Evolutionary conservation across 2,888 invertebrate species (phyloP).

Genomic region (Oxycera nigricornis): DNA sequence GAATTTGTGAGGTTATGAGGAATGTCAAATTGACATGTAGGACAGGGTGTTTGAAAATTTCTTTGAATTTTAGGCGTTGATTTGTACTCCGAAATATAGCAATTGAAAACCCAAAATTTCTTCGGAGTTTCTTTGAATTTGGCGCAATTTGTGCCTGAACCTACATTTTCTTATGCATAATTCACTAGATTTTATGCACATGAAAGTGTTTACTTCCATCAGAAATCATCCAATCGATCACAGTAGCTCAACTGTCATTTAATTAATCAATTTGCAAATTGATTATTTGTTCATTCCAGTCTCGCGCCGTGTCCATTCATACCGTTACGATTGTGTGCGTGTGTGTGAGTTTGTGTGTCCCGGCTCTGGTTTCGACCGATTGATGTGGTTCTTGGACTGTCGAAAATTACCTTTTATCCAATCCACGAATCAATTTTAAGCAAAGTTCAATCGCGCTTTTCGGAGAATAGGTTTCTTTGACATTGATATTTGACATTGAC

Average conservation of each 20-base stretch:
- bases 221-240: too few species aligned
- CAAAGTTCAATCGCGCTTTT: background rate
- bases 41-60: too few species aligned
- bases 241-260: background rate
- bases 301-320: conserved; percentile 21
- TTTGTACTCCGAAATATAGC: too few species aligned
- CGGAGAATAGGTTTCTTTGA: conserved; percentile 32
- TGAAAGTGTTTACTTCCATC: too few species aligned
- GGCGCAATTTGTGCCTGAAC: too few species aligned
- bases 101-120: too few species aligned
- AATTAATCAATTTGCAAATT: background rate
- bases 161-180: too few species aligned
- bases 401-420: conserved; percentile 34
- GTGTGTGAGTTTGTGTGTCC: too few species aligned
- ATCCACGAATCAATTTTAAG: conserved; percentile 17
- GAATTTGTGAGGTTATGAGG: background rate
- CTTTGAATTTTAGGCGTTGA: too few species aligned
- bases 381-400: conserved; percentile 23
- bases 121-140: too few species aligned
- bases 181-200: too few species aligned
- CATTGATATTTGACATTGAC: too few species aligned
- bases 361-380: conserved; percentile 12
- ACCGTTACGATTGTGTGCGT: conserved; percentile 12
- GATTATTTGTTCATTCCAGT: conserved; percentile 8
- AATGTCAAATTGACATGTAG: conserved; percentile 3